Percentiles rank a stretch among this genome's conserved stretches.
Conservation (phyloP, 64 coral and sea anemone genomes). For the Cladopsammia gracilis region DNA sequence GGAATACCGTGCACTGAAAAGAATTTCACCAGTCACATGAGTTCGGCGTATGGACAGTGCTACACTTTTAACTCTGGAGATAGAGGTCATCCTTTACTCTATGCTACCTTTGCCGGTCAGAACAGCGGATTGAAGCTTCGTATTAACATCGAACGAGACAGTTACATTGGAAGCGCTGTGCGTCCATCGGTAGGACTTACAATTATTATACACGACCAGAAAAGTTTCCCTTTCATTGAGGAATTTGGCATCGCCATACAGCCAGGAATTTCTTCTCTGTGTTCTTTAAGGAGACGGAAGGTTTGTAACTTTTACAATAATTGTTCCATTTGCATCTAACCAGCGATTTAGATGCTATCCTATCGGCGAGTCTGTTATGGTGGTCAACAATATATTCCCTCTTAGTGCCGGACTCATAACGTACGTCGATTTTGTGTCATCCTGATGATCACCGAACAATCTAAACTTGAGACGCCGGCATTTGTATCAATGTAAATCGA, state of each 20-base stretch:
- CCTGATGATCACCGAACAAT: too few species aligned
- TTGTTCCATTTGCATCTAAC: not conserved
- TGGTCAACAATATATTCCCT: too few species aligned
- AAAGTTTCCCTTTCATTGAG: not conserved
- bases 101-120: not conserved
- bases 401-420: too few species aligned
- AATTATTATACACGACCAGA: not conserved
- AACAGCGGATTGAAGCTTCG: constrained; percentile 2
- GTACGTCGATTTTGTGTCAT: too few species aligned
- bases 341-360: too few species aligned
- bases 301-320: not conserved
- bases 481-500: too few species aligned
- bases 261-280: constrained; percentile 2
- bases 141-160: constrained; percentile 14
- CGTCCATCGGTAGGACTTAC: not conserved
- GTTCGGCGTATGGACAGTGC: not conserved
- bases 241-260: not conserved
- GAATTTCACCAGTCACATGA: not conserved
- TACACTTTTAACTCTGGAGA: constrained; percentile 20
- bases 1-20: not conserved
- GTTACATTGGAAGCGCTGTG: not conserved
- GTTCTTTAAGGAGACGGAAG: not conserved
- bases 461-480: too few species aligned
- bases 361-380: too few species aligned
- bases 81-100: not conserved